These are phyloP conservation scores for Tamandua tetradactyla DNA, from an alignment of 2,797 vertebrate species.

Conservation along the genomic window DNA sequence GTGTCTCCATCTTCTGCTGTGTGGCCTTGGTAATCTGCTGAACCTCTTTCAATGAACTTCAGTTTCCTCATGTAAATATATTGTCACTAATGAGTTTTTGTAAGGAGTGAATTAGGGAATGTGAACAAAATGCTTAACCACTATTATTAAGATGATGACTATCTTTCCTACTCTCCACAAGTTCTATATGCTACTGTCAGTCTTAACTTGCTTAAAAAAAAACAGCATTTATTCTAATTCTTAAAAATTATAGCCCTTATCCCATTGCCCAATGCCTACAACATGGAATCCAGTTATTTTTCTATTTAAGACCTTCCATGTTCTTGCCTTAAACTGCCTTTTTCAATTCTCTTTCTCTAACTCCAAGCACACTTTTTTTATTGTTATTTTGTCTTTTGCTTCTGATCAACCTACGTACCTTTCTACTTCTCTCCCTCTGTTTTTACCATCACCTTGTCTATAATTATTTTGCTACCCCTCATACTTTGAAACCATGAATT, in stretches of 20 bases:
- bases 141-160: background rate
- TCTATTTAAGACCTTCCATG: background rate
- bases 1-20: background rate
- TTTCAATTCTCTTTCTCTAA: background rate
- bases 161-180: background rate
- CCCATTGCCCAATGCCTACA: background rate
- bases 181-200: background rate
- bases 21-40: background rate
- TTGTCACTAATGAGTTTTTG: background rate
- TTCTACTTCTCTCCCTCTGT: background rate
- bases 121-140: background rate
- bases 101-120: background rate
- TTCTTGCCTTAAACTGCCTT: background rate
- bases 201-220: background rate
- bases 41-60: background rate
- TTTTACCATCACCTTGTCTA: background rate
- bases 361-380: too few species aligned
- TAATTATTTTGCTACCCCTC: background rate
- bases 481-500: background rate
- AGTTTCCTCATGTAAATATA: background rate
- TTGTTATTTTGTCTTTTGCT: background rate
- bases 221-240: background rate
- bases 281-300: conserved; percentile 1
- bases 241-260: background rate
- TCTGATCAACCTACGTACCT: background rate